These are phyloP conservation scores for Drosophila baimaii DNA, from an alignment of 1,140 invertebrate genomes.

Conservation along the genomic window DNA sequence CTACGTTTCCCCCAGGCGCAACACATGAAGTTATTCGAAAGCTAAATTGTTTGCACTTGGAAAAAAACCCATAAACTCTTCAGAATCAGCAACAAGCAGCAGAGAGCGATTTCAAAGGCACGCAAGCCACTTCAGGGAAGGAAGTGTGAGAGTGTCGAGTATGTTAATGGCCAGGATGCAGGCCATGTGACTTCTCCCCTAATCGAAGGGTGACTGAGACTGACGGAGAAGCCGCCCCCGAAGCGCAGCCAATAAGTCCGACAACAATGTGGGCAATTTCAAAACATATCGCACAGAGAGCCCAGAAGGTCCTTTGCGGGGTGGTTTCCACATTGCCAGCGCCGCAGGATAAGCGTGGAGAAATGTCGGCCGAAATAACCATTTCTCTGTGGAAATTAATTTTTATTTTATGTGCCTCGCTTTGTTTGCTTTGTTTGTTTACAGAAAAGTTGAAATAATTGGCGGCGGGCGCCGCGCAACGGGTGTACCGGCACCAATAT, in stretches of 20 bases:
- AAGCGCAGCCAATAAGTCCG: slow-evolving; percentile 65
- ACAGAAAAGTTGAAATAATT: slow-evolving; percentile 78
- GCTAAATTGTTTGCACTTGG: slow-evolving; percentile 63
- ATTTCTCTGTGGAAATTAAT: slow-evolving; percentile 78
- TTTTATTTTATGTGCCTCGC: slow-evolving; percentile 75
- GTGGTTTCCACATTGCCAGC: slow-evolving; percentile 51
- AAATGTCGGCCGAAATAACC: slow-evolving; percentile 75
- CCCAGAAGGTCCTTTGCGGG: slow-evolving; percentile 34
- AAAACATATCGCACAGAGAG: slow-evolving; percentile 48
- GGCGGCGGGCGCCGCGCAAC: slow-evolving; percentile 52
- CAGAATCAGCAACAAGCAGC: slow-evolving; percentile 45
- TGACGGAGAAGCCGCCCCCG: slow-evolving; percentile 48
- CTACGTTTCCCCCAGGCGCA: not conserved
- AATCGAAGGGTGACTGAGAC: slow-evolving; percentile 15
- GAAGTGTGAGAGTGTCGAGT: slow-evolving; percentile 67
- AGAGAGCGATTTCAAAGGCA: slow-evolving; percentile 58
- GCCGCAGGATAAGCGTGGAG: slow-evolving; percentile 37
- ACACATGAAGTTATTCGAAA: slow-evolving; percentile 6
- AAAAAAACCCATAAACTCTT: slow-evolving; percentile 39
- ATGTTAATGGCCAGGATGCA: slow-evolving; percentile 71
- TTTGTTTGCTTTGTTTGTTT: slow-evolving; percentile 64
- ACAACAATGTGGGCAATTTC: slow-evolving; percentile 68
- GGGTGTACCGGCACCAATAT: slow-evolving; percentile 20
- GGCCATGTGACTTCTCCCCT: slow-evolving; percentile 57
- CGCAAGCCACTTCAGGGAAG: slow-evolving; percentile 41